Evolutionary conservation across 1,140 invertebrate species (phyloP).

Genomic region (Stenopsyche tienmushanensis): DNA sequence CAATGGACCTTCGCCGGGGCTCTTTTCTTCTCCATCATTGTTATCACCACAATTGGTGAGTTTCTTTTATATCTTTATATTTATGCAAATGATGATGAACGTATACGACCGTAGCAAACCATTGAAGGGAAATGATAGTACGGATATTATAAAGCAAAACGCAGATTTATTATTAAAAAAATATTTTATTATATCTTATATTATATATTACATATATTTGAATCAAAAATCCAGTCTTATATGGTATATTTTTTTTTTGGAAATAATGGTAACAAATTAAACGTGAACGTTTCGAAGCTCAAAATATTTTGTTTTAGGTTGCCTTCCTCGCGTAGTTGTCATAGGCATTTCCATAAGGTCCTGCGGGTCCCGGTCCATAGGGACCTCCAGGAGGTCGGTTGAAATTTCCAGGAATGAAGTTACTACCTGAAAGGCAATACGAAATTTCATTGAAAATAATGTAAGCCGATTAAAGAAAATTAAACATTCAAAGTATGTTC

Average conservation of each 20-base stretch:
- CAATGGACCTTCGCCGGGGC: slow-evolving; percentile 91
- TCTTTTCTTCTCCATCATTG: slow-evolving; percentile 95
- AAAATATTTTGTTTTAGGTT: background rate
- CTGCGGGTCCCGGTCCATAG: slow-evolving; percentile 21
- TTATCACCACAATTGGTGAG: slow-evolving; percentile 95
- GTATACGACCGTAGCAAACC: no score
- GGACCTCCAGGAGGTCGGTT: slow-evolving; percentile 36
- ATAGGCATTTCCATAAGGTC: slow-evolving; percentile 30
- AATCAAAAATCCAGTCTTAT: no score
- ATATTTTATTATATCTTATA: no score
- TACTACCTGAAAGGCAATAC: slow-evolving; percentile 24
- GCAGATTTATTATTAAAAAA: no score
- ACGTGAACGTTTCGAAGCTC: no score
- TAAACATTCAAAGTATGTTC: background rate
- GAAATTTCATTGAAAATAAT: slow-evolving; percentile 12
- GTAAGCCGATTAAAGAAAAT: slow-evolving; percentile 14
- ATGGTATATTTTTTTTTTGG: no score
- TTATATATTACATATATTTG: no score
- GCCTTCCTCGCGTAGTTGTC: slow-evolving; percentile 34
- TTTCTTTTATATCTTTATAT: slow-evolving; percentile 32
- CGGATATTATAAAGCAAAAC: no score
- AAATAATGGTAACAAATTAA: background rate
- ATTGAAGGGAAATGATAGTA: no score
- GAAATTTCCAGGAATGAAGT: slow-evolving; percentile 25
- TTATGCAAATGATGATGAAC: no score